Evolutionary conservation across 2,797 vertebrate genomes (phyloP).

Genomic region (Harpagifer antarcticus): DNA sequence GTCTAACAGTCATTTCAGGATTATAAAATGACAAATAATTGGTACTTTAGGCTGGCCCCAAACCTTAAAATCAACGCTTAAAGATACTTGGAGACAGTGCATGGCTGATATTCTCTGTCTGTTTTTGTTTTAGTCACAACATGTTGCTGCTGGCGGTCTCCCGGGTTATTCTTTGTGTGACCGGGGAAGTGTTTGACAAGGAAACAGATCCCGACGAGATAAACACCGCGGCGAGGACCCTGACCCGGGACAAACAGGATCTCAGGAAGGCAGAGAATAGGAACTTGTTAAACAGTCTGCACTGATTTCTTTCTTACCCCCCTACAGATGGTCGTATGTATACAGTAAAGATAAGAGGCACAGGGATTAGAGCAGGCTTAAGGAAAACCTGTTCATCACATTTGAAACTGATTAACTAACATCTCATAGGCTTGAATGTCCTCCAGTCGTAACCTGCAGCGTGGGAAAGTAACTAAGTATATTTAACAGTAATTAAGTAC

Average conservation of each 20-base stretch:
- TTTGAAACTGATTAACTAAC: slow-evolving; percentile 39
- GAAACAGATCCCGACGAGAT: slow-evolving; percentile 45
- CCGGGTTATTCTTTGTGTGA: slow-evolving; percentile 33
- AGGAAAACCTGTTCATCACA: slow-evolving; percentile 32
- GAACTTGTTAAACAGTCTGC: slow-evolving; percentile 38
- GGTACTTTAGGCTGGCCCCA: too few species aligned
- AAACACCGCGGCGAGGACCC: slow-evolving; percentile 41
- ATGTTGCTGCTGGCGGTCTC: slow-evolving; percentile 11
- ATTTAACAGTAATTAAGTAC: too few species aligned
- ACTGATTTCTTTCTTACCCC: too few species aligned
- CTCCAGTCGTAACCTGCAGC: background rate
- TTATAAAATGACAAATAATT: too few species aligned
- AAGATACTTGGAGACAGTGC: too few species aligned
- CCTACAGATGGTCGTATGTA: slow-evolving; percentile 43
- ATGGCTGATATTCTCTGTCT: too few species aligned
- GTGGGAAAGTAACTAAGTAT: too few species aligned
- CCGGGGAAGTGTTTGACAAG: slow-evolving; percentile 45
- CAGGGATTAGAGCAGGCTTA: slow-evolving; percentile 56
- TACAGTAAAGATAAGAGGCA: slow-evolving; percentile 35
- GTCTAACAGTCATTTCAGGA: too few species aligned
- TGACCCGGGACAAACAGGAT: slow-evolving; percentile 34
- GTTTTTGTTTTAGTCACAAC: too few species aligned
- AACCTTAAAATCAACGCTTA: too few species aligned
- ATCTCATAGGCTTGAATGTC: slow-evolving; percentile 14
- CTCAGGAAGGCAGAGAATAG: slow-evolving; percentile 21